phyloP scores from a whole-genome alignment of 2,113 vertebrate species.

The Ginglymostoma cirratum region DNA sequence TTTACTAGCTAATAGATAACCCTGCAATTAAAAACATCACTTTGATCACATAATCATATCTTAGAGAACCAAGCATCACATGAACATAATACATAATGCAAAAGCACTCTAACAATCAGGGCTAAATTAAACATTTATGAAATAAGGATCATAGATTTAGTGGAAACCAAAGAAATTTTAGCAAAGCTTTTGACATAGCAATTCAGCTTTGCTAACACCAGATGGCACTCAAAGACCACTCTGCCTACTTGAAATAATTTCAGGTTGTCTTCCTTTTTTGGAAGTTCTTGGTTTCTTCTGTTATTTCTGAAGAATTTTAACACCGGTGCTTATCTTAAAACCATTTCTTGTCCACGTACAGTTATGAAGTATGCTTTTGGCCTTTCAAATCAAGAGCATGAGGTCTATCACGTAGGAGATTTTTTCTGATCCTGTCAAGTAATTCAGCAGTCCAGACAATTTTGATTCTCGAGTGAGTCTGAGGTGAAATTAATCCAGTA shows the following conservation, averaged over 20 bases:
- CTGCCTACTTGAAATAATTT: slow-evolving; percentile 22
- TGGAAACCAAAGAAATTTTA: slow-evolving; percentile 30
- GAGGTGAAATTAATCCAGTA: slow-evolving; percentile 33
- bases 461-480: slow-evolving; percentile 26
- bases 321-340: slow-evolving; percentile 16
- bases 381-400: slow-evolving; percentile 22
- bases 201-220: slow-evolving; percentile 32
- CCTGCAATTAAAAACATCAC: slow-evolving; percentile 1
- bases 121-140: slow-evolving; percentile 28
- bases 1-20: slow-evolving; percentile 10
- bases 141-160: slow-evolving; percentile 10
- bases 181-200: slow-evolving; percentile 29
- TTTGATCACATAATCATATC: background rate
- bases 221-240: slow-evolving; percentile 31
- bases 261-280: slow-evolving; percentile 25
- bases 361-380: slow-evolving; percentile 4
- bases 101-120: slow-evolving; percentile 22
- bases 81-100: slow-evolving; percentile 35
- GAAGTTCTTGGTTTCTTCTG: slow-evolving; percentile 34
- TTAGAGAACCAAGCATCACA: slow-evolving; percentile 35
- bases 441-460: slow-evolving; percentile 22
- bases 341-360: slow-evolving; percentile 22
- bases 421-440: slow-evolving; percentile 31
- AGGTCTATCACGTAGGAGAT: background rate
- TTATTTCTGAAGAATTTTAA: slow-evolving; percentile 12